Percentiles rank a stretch among this genome's conserved stretches.
Evolutionary conservation across 2,888 invertebrate genomes (phyloP).

Genomic region (Neuroscelio doddi): DNA sequence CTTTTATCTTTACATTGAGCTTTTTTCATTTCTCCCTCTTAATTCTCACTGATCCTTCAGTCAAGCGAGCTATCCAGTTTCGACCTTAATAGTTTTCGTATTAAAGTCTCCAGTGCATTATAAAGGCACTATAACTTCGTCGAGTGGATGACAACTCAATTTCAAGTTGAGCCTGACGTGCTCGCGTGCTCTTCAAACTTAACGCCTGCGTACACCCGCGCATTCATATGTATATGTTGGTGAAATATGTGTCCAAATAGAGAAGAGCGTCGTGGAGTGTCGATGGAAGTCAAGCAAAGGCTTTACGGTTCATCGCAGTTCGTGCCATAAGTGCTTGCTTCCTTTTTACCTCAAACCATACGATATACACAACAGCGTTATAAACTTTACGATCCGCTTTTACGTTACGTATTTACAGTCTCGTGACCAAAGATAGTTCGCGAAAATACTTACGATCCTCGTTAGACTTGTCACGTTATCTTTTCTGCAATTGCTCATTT

Average conservation of each 20-base stretch:
- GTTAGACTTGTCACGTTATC: constrained; percentile 16
- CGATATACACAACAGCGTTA: constrained; percentile 14
- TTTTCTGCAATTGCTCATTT: constrained; percentile 12
- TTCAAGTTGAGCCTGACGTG: constrained; percentile 68
- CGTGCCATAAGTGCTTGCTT: constrained; percentile 43
- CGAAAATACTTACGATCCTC: constrained; percentile 10
- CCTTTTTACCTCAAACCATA: constrained; percentile 12
- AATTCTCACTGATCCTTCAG: constrained; percentile 14
- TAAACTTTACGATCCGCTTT: constrained; percentile 24
- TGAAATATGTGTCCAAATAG: constrained; percentile 28
- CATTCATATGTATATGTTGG: constrained; percentile 33
- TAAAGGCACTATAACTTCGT: constrained; percentile 65
- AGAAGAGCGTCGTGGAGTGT: constrained; percentile 7
- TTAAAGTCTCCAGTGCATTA: constrained; percentile 60
- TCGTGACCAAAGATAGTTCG: constrained; percentile 20
- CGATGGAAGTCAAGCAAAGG: constrained; percentile 26
- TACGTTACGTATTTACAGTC: constrained; percentile 18
- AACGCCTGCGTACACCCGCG: constrained; percentile 39
- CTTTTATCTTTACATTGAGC: constrained; percentile 1
- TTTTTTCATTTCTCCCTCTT: constrained; percentile 9
- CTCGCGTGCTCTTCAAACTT: constrained; percentile 68
- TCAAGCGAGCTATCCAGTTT: constrained; percentile 44
- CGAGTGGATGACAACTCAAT: constrained; percentile 71
- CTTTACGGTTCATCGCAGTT: constrained; percentile 51
- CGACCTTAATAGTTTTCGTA: constrained; percentile 64